phyloP scores from a whole-genome alignment of 2,888 invertebrate species.

The Caenorhabditis virilis region DNA sequence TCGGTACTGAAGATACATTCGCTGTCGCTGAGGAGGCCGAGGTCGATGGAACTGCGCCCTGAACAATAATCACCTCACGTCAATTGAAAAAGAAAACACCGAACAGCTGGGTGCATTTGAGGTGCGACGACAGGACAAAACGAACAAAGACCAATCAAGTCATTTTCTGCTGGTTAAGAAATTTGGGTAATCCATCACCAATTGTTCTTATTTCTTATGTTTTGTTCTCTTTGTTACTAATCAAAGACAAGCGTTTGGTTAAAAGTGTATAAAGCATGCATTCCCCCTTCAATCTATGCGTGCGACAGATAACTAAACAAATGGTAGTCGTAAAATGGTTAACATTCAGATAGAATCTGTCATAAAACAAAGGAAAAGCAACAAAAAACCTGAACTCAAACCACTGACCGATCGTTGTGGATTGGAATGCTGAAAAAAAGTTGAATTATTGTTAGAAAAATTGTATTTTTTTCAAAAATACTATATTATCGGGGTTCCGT shows the following conservation, averaged over 20 bases:
- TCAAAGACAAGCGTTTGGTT: conserved; percentile 4
- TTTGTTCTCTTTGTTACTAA: no score
- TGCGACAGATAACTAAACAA: neutral
- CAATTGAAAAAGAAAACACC: no score
- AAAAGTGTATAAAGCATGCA: neutral
- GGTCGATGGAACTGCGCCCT: conserved; percentile 20
- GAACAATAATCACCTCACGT: neutral
- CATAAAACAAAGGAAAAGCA: conserved; percentile 8
- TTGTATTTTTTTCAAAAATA: no score
- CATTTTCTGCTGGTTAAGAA: no score
- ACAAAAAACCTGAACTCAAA: conserved; percentile 39
- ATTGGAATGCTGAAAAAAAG: conserved; percentile 65
- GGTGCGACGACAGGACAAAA: no score
- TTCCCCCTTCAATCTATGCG: conserved; percentile 1
- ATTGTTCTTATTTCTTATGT: no score
- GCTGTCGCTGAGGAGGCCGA: conserved; percentile 15
- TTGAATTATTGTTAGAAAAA: neutral
- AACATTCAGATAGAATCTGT: conserved; percentile 6
- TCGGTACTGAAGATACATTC: conserved; percentile 6
- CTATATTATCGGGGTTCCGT: no score
- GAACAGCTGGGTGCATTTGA: no score
- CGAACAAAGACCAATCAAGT: no score
- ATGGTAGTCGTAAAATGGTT: neutral
- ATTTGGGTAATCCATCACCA: no score
- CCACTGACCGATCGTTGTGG: conserved; percentile 67